Evolutionary conservation across 2,888 invertebrate genomes (phyloP).

Genomic region (Lepeophtheirus nordmannii): DNA sequence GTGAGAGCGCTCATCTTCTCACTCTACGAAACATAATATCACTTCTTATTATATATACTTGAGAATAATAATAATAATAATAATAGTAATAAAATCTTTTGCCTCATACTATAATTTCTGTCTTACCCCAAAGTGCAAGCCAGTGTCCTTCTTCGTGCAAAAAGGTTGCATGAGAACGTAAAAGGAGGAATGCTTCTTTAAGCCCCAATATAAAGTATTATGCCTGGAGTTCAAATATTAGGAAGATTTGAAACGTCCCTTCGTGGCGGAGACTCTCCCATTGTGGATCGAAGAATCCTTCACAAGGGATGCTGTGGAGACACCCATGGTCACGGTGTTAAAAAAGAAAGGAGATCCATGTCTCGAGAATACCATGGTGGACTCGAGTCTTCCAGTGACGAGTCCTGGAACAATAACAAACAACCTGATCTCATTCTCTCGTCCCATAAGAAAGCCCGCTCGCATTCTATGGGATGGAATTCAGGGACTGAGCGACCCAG

Average conservation of each 20-base stretch:
- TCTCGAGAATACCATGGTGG: neutral
- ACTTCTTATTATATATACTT: no score
- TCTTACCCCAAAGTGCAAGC: no score
- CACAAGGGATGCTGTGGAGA: constrained; percentile 60
- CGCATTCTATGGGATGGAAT: constrained; percentile 1
- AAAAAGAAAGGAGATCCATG: constrained; percentile 33
- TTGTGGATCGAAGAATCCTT: constrained; percentile 33
- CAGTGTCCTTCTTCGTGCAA: no score
- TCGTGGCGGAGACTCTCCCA: constrained; percentile 27
- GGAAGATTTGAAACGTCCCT: constrained; percentile 29
- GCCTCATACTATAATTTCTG: no score
- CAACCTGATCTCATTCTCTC: neutral
- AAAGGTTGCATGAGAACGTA: no score
- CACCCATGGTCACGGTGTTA: constrained; percentile 55
- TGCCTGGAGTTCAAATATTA: constrained; percentile 7
- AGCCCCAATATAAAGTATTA: no score
- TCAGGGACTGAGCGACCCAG: no score
- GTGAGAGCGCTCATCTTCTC: no score
- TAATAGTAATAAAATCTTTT: no score
- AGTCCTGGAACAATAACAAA: constrained; percentile 1
- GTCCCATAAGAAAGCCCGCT: neutral
- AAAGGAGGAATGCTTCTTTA: no score
- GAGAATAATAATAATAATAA: no score
- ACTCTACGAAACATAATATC: no score
- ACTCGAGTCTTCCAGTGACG: neutral